These are phyloP conservation scores for Fissipunctia ypsillon DNA, from an alignment of 2,888 invertebrate species.

Conservation along the genomic window DNA sequence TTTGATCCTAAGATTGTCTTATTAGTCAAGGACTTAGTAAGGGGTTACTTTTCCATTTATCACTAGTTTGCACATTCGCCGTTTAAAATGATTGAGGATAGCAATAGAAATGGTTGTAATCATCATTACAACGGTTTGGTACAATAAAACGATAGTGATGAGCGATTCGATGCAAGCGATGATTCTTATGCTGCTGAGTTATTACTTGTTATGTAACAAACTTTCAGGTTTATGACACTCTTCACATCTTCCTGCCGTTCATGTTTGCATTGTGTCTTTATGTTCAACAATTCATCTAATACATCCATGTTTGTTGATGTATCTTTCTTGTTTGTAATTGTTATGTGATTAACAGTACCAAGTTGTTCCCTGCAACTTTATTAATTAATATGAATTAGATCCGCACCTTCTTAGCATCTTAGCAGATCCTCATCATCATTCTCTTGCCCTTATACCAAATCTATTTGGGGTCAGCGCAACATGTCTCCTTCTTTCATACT, in stretches of 20 bases:
- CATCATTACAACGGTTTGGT: too few relatives aligned
- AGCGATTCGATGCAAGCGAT: background rate
- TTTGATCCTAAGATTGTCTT: background rate
- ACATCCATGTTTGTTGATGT: slow-evolving; percentile 10
- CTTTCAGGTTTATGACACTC: slow-evolving; percentile 9
- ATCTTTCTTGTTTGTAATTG: slow-evolving; percentile 1
- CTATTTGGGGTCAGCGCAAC: background rate
- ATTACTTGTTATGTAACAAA: slow-evolving; percentile 9
- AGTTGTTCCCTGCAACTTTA: background rate
- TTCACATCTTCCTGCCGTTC: slow-evolving; percentile 2
- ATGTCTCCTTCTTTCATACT: background rate
- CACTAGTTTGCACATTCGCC: background rate
- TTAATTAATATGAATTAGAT: background rate
- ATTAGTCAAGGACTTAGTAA: background rate
- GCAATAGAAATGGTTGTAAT: background rate
- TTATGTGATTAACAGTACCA: background rate
- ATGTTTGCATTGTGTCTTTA: slow-evolving; percentile 24
- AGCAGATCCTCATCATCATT: background rate
- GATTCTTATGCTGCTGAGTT: background rate
- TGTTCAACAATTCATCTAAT: slow-evolving; percentile 16
- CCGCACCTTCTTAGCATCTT: too few relatives aligned
- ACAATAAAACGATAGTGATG: background rate
- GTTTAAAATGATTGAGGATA: background rate
- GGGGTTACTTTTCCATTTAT: too few relatives aligned
- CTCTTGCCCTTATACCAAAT: background rate